Base-by-base conservation (phyloP, 2,797 vertebrate genomes). In the Kryptolebias ocellatus region DNA sequence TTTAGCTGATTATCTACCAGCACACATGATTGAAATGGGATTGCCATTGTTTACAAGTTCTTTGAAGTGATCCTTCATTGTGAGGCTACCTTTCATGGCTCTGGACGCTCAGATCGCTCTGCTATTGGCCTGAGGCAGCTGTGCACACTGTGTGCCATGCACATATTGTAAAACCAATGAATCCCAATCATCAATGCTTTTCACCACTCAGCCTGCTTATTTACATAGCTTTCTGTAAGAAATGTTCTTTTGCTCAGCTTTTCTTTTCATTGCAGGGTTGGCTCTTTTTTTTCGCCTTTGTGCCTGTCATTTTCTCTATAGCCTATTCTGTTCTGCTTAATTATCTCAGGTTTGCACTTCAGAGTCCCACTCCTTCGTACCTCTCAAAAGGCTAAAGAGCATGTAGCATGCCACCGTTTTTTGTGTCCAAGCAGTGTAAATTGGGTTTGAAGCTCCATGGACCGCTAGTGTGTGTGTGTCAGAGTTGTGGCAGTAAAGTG, bases 41-140 rank as follows among this genome's bases (percentile, higher is more conserved):
- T 78, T 37, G 67, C 89, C 81, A 93, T 94, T 94, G 93, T 94
- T 92, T 90, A 79, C 87, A 63, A 89, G 88, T 87, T 87, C 93
- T 92, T 94, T 95, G 93, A 95, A 93, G 92, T 92, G 92, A 91
- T 90, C 87, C 88, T 87, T 92, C 84, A 92, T 91, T 92, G 86
- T 91, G 82, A 81, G 80, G 78, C 81, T 1, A 72, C 81, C 90
- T 94, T 94, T 93, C 89, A 92, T 84, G 83, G 86, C 65, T 68
- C 59, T 72, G 76, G 83, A 80, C 86, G 83, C 83, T 86, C 79
- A 64, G 83, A 88, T 84, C 79, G 75, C 81, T 69, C 83, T 83
- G 68, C 66, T 64, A 64, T 81, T 81, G 83, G 79, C 81, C 70
- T 52, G 72, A 54, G 75, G 84, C 92, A 92, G 89, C 91, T 93